A percentile compares a stretch with the other conserved stretches of the same genome.
These are phyloP conservation scores for Xiphophorus birchmanni DNA, from an alignment of 2,797 vertebrate species.

Conservation along the genomic window DNA sequence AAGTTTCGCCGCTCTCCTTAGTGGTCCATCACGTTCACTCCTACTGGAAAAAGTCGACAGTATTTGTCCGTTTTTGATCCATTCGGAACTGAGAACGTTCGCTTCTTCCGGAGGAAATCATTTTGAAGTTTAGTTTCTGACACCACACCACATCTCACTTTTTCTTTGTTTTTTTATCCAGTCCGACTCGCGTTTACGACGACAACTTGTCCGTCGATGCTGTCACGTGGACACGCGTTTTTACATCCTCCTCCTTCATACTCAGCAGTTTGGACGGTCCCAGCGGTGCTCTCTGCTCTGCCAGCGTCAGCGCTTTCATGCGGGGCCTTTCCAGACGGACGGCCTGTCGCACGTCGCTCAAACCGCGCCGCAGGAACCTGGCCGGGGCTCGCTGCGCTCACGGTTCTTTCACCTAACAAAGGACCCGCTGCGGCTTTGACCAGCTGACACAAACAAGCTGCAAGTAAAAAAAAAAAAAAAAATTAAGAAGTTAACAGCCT, in stretches of 20 bases:
- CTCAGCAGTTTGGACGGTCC: background rate
- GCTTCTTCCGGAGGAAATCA: background rate
- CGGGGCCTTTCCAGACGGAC: constrained; percentile 1
- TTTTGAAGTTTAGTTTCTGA: background rate
- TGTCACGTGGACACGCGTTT: background rate
- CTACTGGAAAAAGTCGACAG: background rate
- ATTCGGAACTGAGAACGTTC: background rate
- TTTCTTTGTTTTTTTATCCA: background rate
- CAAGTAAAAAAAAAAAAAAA: background rate
- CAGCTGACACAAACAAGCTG: background rate
- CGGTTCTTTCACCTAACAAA: background rate
- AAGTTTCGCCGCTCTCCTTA: background rate
- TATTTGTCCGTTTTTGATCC: background rate
- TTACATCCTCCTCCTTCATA: background rate
- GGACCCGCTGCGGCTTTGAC: background rate
- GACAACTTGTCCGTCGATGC: constrained; percentile 13
- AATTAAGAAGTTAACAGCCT: background rate
- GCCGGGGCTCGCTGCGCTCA: background rate
- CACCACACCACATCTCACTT: background rate
- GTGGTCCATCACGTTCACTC: background rate
- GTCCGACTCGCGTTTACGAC: background rate
- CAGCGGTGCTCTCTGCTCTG: constrained; percentile 1
- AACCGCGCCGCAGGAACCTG: constrained; percentile 7
- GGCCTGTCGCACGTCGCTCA: constrained; percentile 1
- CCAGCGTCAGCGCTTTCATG: background rate